A percentile compares a stretch with the other conserved stretches of the same genome.
Conservation (phyloP, 2,113 vertebrate species). For the Perca flavescens region DNA sequence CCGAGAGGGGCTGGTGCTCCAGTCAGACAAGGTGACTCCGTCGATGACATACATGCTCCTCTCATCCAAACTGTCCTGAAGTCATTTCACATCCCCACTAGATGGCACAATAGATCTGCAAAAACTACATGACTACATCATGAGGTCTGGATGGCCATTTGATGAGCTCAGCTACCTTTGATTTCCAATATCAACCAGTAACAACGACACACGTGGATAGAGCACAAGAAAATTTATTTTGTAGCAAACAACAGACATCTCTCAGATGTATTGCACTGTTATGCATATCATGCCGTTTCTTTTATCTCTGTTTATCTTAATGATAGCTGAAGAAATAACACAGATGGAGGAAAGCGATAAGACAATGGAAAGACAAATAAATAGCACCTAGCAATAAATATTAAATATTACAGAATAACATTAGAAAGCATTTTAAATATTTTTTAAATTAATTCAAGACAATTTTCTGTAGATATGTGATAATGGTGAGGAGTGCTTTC, state of each 20-base stretch:
- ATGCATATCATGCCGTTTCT: not conserved
- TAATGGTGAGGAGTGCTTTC: not conserved
- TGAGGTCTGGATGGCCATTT: not conserved
- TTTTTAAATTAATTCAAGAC: conserved; percentile 21
- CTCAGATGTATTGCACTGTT: not conserved
- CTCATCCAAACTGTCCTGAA: conserved; percentile 19
- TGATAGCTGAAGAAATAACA: not conserved
- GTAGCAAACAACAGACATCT: not conserved
- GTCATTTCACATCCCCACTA: conserved; percentile 46
- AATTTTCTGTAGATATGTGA: not conserved
- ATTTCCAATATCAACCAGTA: conserved; percentile 7
- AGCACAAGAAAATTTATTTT: conserved; percentile 38
- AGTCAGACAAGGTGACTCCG: conserved; percentile 49
- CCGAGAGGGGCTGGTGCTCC: conserved; percentile 1
- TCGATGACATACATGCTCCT: conserved; percentile 15
- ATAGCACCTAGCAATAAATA: conserved; percentile 62
- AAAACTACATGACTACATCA: not conserved
- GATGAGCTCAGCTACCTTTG: not conserved
- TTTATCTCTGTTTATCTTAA: not conserved
- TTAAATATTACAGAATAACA: conserved; percentile 52
- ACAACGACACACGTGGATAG: not conserved
- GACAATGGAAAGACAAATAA: conserved; percentile 38
- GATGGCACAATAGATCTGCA: conserved; percentile 53
- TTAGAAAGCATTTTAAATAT: conserved; percentile 41
- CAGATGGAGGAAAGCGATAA: not conserved